Percentiles rank a stretch among this genome's conserved stretches.
Conservation (phyloP, 2,113 vertebrate species). For the Ptilorrhoa leucosticta region DNA sequence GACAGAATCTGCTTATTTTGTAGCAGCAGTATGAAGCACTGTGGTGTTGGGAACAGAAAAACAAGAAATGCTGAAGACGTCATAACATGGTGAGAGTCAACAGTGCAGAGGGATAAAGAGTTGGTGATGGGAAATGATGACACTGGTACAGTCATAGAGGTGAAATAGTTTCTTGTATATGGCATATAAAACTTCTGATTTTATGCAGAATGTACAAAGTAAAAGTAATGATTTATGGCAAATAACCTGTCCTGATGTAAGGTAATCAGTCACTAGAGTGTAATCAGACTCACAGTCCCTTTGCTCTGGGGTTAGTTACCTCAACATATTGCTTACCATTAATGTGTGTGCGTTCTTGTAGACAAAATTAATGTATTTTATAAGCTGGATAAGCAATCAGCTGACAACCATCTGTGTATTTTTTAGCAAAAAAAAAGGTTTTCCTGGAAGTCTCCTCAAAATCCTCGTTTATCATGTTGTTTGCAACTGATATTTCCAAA, state of each 20-base stretch:
- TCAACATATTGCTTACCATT: background rate
- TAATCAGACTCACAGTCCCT: background rate
- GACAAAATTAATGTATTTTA: background rate
- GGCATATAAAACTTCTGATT: background rate
- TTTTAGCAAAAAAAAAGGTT: background rate
- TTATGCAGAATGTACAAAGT: background rate
- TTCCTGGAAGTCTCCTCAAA: background rate
- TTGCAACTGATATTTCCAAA: background rate
- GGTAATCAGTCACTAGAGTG: background rate
- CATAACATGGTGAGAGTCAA: background rate
- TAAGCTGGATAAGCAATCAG: background rate
- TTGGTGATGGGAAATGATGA: background rate
- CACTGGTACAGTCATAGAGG: background rate
- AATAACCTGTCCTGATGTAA: background rate
- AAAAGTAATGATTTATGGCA: background rate
- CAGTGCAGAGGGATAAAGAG: background rate
- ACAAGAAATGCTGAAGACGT: background rate
- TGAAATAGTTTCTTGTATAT: background rate
- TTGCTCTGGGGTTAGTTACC: background rate
- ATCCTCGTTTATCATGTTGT: background rate
- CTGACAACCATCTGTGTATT: background rate
- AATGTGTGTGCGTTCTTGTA: background rate
- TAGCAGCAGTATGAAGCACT: background rate
- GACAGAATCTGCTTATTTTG: background rate
- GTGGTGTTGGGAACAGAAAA: background rate